phyloP scores from a whole-genome alignment of 2,113 vertebrate species.

The Prietella phreatophila region DNA sequence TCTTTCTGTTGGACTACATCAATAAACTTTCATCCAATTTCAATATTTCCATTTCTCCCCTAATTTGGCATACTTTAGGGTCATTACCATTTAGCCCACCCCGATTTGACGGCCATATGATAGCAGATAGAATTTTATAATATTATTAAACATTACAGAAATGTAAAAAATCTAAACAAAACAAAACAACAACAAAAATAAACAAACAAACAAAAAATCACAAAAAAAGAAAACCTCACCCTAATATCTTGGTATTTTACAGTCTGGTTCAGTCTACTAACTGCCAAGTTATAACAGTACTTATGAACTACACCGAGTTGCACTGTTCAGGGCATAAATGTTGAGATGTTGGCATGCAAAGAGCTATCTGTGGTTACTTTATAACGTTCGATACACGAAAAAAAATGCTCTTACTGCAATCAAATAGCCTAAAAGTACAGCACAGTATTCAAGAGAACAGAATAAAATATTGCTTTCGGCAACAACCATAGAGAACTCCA shows the following conservation, averaged over 20 bases:
- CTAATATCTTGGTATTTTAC: background rate
- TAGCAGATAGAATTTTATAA: background rate
- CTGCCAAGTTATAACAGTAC: background rate
- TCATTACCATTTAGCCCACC: background rate
- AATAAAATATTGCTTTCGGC: conserved; percentile 46
- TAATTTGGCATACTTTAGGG: background rate
- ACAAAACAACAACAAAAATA: background rate
- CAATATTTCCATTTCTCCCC: background rate
- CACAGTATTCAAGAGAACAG: conserved; percentile 33
- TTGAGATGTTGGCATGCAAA: background rate
- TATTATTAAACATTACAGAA: background rate
- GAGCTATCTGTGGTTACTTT: conserved; percentile 9
- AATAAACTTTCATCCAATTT: background rate
- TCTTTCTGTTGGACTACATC: background rate
- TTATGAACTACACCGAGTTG: background rate
- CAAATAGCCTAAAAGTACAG: conserved; percentile 36
- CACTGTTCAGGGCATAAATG: background rate
- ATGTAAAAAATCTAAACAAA: background rate
- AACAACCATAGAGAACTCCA: conserved; percentile 34
- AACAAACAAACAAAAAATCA: too few relatives aligned
- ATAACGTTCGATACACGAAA: conserved; percentile 29
- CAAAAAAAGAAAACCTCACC: too few relatives aligned
- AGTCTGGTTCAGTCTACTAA: background rate
- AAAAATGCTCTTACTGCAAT: conserved; percentile 38
- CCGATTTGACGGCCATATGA: background rate